Conservation (phyloP, 2,888 invertebrate genomes). For the Dynastes maya region DNA sequence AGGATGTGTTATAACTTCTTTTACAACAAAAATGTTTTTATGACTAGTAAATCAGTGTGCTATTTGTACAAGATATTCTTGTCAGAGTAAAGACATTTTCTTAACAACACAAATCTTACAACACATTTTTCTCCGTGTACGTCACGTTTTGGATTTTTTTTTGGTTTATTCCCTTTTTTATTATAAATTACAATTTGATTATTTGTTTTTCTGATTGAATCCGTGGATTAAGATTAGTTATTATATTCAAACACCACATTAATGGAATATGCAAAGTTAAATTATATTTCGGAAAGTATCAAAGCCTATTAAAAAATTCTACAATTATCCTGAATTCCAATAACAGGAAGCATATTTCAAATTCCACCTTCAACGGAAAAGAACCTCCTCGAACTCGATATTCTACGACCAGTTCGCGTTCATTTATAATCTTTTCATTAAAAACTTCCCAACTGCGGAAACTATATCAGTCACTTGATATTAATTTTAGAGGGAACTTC, state of each 20-base stretch:
- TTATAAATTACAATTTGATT: too few relatives aligned
- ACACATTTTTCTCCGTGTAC: too few relatives aligned
- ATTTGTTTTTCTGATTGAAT: too few relatives aligned
- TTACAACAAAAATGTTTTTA: too few relatives aligned
- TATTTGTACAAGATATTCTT: too few relatives aligned
- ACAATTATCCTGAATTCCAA: too few relatives aligned
- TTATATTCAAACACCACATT: background rate
- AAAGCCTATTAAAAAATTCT: background rate
- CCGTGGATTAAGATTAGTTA: background rate
- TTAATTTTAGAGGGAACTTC: background rate
- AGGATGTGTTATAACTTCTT: too few relatives aligned
- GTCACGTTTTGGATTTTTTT: too few relatives aligned
- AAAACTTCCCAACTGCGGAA: background rate
- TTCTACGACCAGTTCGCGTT: background rate
- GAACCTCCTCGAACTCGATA: background rate
- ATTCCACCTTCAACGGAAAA: background rate
- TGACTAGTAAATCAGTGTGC: too few relatives aligned
- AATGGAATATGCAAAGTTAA: background rate
- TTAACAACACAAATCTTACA: too few relatives aligned
- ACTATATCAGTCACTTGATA: slow-evolving; percentile 6
- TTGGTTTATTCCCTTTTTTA: too few relatives aligned
- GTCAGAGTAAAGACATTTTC: too few relatives aligned
- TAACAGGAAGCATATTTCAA: background rate
- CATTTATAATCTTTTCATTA: slow-evolving; percentile 3
- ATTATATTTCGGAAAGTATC: background rate